A percentile compares a stretch with the other conserved stretches of the same genome.
Conservation (phyloP, 30 jellyfish, hydroid and myxozoan genomes). For the Mastigias papua region DNA sequence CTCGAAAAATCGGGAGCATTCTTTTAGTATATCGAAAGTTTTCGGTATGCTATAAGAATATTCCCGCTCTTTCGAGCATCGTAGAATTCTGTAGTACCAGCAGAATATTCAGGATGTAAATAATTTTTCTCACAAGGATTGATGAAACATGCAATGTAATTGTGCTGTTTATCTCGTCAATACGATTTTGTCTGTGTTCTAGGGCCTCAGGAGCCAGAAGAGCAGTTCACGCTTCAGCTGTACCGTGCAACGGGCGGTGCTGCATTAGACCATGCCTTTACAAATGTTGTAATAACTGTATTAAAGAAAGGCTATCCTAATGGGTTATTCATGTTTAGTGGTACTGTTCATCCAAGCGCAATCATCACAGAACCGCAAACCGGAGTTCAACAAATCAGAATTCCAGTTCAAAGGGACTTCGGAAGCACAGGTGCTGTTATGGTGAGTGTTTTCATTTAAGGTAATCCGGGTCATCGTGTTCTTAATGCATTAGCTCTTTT, state of each 20-base stretch:
- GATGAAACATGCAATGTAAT: not conserved
- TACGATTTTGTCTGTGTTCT: too few relatives aligned
- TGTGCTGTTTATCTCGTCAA: too few relatives aligned
- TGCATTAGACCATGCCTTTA: constrained; percentile 68
- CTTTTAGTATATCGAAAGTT: too few relatives aligned
- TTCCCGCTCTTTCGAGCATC: too few relatives aligned
- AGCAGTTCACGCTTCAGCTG: constrained; percentile 65
- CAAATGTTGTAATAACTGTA: constrained; percentile 69
- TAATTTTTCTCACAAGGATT: too few relatives aligned
- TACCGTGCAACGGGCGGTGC: constrained; percentile 88
- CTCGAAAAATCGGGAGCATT: too few relatives aligned
- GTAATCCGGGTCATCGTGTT: too few relatives aligned
- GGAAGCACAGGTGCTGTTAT: constrained; percentile 77
- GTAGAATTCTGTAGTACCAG: too few relatives aligned
- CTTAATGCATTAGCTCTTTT: not conserved
- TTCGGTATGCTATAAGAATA: too few relatives aligned
- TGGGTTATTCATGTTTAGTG: constrained; percentile 79
- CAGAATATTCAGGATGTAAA: too few relatives aligned
- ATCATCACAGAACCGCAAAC: constrained; percentile 76
- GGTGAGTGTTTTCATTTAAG: constrained; percentile 34
- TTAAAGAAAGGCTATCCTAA: constrained; percentile 93
- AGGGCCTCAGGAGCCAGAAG: constrained; percentile 94
- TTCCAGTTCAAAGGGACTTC: constrained; percentile 54
- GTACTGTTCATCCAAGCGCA: constrained; percentile 52
- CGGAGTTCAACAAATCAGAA: constrained; percentile 23